Conservation (phyloP, 2,113 vertebrate genomes). For the Rallus limicola region DNA sequence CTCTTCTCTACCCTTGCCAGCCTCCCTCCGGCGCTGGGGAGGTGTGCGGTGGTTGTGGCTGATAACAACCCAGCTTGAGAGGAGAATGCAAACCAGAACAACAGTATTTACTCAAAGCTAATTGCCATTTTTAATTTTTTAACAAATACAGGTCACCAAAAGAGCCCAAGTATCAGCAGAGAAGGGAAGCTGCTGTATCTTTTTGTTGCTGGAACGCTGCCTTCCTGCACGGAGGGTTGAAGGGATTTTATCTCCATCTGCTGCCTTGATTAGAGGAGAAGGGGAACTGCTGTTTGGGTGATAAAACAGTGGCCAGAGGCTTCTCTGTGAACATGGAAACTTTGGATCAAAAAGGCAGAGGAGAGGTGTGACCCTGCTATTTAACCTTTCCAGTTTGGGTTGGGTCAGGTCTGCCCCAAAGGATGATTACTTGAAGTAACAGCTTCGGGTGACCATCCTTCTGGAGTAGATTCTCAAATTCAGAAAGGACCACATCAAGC, state of each 20-base stretch:
- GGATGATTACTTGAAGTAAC: not conserved
- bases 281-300: not conserved
- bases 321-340: not conserved
- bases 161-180: not conserved
- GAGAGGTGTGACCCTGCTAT: not conserved
- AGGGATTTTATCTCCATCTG: not conserved
- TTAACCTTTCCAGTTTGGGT: not conserved
- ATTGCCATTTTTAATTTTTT: not conserved
- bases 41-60: not conserved
- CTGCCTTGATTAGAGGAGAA: not conserved
- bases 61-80: not conserved
- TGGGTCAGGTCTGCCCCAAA: not conserved
- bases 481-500: not conserved
- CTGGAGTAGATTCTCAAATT: too few relatives aligned
- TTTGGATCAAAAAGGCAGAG: not conserved
- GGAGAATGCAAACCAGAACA: not conserved
- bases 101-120: not conserved
- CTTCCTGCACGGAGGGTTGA: not conserved
- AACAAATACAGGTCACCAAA: not conserved
- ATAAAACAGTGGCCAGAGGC: not conserved
- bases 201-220: not conserved
- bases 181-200: not conserved
- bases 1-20: not conserved
- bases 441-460: not conserved
- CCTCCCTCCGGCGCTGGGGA: not conserved